Percentiles rank a stretch among this genome's conserved stretches.
Conservation (phyloP, 2,797 vertebrate species). For the Macropus fuliginosus region DNA sequence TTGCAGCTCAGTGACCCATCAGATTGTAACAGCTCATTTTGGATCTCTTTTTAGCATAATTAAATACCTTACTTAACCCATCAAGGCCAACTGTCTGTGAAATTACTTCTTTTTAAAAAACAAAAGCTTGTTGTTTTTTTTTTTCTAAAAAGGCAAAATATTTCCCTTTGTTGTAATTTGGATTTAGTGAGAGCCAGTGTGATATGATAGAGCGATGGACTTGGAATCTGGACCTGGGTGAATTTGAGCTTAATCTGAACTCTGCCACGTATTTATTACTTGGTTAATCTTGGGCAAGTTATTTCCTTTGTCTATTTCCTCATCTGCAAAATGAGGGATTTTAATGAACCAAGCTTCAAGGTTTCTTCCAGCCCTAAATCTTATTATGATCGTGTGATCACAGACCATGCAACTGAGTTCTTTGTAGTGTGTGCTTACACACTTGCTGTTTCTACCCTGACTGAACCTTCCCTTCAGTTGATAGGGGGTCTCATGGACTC, state of each 20-base stretch:
- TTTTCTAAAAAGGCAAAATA: neutral
- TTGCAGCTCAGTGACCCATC: neutral
- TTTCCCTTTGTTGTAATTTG: neutral
- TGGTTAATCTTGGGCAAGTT: neutral
- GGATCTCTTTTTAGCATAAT: neutral
- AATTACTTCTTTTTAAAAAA: neutral
- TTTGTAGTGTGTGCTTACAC: neutral
- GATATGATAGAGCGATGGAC: neutral
- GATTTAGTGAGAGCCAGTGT: neutral
- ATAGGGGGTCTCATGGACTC: neutral
- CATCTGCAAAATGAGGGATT: neutral
- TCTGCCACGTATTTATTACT: neutral
- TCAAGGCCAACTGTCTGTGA: neutral
- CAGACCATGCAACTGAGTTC: neutral
- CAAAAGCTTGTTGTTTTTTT: neutral
- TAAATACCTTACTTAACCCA: neutral
- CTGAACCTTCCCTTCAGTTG: neutral
- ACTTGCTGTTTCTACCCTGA: neutral
- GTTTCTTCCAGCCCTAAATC: neutral
- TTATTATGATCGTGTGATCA: neutral
- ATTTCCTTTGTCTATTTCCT: neutral
- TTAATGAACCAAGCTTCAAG: neutral
- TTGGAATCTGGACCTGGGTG: neutral
- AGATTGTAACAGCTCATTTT: rapidly evolving
- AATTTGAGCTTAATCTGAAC: neutral